Base-by-base conservation (phyloP, 2,113 vertebrate genomes). In the Carettochelys insculpta region DNA sequence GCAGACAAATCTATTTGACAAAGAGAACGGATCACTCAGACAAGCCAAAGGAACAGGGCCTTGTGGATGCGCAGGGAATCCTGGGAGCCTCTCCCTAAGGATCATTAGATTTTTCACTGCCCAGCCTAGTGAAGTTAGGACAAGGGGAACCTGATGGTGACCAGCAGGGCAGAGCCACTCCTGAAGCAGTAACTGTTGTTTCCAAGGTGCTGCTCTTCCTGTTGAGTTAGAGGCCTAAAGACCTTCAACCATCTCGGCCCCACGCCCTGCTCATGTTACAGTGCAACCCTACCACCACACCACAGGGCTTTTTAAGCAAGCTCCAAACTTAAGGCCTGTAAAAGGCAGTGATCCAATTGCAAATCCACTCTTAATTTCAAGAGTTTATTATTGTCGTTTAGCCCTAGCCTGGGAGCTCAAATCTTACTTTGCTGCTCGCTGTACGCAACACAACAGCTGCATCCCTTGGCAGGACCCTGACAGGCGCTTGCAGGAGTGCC, bases 381-480 rank as follows among this genome's bases (percentile, higher is more conserved):
- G 90, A 92, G 89, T 80, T 91, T 52, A 20, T 77, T 78, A 47
- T 90, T 91, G 90, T 92, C 92, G 91, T 95, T 97, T 94, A 94
- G 94, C 96, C 95, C 92, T n/a, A 75, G 90, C 95, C 94, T 93
- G 94, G 94, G 94, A 96, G 85, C 86, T 16, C 0, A 0, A 89
- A 61, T 76, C 88, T 87, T 89, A 2, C 82, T 94, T 86, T 89
- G 76, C 95, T 90, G 93, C 0, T 19, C 86, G 91, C 92, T 85
- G 82, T 1, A 3, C 82, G 91, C 90, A 95, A 91, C 85, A 89
- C 92, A 95, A 79, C 95, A 97, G 94, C 95, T 92, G 92, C 27
- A 17, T 91, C 94, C 94, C 71, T 95, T 95, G 95, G 94, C 94
- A 75, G 41, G 13, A 41, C 41, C 41, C 91, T 94, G 88, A 87